Base-by-base conservation (phyloP, 2,888 invertebrate species). In the Andrena minutula region DNA sequence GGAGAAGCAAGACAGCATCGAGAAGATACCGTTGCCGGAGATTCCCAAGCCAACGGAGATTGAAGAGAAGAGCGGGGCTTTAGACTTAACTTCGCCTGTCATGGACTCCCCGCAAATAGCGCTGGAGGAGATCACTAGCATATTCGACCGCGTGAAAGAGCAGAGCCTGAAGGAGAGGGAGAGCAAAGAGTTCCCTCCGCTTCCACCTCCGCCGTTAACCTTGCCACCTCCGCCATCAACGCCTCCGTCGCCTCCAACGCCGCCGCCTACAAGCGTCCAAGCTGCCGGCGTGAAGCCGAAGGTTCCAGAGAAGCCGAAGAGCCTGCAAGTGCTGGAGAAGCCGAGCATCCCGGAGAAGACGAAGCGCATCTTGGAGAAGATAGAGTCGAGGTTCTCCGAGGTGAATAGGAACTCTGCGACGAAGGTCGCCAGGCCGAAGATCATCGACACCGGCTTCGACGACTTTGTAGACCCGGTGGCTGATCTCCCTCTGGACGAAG, bases 381-480 rank as follows among this genome's bases (percentile, higher is more conserved):
- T 94, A 75, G 94, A 94, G 84, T 93, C 92, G 0, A 90, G 90
- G 81, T 93, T 91, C 66, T 89, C 91, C 0, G 93, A 93, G 76
- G 89, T 91, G 30, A 91, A 85, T 76, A 92, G 90, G 84, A 90
- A 88, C 73, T 89, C 91, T n/a, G 82, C 88, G 6, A 89, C 89
- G 0, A 93, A 86, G 76, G 75, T 92, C 12, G 83, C 91, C 2
- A 89, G 91, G 51, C 93, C 94, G 3, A 93, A 89, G 78, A 93
- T 94, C 63, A 93, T 94, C 61, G 94, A 94, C 79, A 93, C 94
- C 0, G 94, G 94, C 12, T 91, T 90, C 77, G 94, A 94, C 75
- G 94, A 94, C 82, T 94, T 94, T 73, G 93, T 94, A n/a, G 94
- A 94, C 71, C 94, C 94, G 0, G 92, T 94, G 3, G 94, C 94